Conservation (phyloP, 1,140 invertebrate species). For the Gryllus bimaculatus region DNA sequence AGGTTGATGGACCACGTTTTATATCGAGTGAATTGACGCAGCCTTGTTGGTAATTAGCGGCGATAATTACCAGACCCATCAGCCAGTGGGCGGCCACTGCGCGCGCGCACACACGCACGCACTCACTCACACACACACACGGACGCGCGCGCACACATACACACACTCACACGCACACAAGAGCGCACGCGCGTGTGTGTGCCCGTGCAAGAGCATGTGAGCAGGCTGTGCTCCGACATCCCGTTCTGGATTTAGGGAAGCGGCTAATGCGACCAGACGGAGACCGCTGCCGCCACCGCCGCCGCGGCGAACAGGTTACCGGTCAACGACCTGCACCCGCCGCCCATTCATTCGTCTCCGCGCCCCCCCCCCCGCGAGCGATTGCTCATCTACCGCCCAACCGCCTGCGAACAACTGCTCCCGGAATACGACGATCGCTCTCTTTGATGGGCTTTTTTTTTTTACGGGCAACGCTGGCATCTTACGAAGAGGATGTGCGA, state of each 20-base stretch:
- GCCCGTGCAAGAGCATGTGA: background rate
- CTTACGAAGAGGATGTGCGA: no score
- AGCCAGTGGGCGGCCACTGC: background rate
- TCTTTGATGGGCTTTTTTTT: no score
- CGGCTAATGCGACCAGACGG: background rate
- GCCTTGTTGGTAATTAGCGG: background rate
- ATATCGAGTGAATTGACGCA: background rate
- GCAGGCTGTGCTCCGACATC: background rate
- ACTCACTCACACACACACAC: background rate
- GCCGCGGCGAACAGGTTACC: background rate
- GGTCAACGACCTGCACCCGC: background rate
- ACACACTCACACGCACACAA: background rate
- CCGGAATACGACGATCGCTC: no score
- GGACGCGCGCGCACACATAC: background rate
- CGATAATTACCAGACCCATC: background rate
- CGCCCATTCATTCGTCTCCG: background rate
- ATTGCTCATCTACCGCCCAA: background rate
- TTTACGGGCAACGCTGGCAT: no score
- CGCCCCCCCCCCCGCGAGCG: no score
- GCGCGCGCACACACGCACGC: background rate
- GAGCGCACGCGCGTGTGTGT: background rate
- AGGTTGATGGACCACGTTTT: background rate
- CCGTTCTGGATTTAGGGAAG: background rate
- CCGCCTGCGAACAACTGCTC: no score
- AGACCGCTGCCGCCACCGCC: background rate